Evolutionary conservation across 2,888 invertebrate genomes (phyloP).

Genomic region (Troglohyphantes excavatus): DNA sequence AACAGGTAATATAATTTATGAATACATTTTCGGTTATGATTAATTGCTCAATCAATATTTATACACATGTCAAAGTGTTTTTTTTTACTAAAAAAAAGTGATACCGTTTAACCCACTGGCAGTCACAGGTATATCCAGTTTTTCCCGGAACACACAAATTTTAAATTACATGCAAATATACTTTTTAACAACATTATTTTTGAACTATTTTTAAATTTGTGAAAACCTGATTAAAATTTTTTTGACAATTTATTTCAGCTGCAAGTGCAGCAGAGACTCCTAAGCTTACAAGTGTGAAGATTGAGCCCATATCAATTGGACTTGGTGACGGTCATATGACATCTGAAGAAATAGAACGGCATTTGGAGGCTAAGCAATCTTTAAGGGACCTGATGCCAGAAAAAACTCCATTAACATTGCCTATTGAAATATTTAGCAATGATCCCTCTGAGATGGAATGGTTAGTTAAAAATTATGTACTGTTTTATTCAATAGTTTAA

Average conservation of each 20-base stretch:
- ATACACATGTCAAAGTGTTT: too few relatives aligned
- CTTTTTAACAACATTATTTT: too few relatives aligned
- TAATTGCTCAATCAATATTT: too few relatives aligned
- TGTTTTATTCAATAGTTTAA: too few relatives aligned
- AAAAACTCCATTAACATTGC: conserved; percentile 93
- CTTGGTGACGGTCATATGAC: conserved; percentile 90
- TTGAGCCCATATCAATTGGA: conserved; percentile 54
- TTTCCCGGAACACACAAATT: too few relatives aligned
- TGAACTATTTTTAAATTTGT: too few relatives aligned
- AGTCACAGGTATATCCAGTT: too few relatives aligned
- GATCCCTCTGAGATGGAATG: conserved; percentile 87
- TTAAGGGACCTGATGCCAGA: conserved; percentile 90
- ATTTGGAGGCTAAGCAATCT: conserved; percentile 91
- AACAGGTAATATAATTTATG: too few relatives aligned
- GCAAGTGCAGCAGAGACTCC: conserved; percentile 1
- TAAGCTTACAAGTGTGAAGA: conserved; percentile 38
- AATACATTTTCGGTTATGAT: too few relatives aligned
- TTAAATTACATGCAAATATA: too few relatives aligned
- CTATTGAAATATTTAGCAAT: conserved; percentile 96
- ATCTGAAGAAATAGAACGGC: conserved; percentile 94
- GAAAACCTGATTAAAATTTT: background rate
- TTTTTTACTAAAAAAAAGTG: too few relatives aligned
- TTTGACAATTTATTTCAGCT: conserved; percentile 10
- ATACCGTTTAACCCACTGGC: too few relatives aligned
- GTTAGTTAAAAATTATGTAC: conserved; percentile 55